Evolutionary conservation across 2,888 invertebrate genomes (phyloP), one percentile per base, ranked within the genome.

Genomic region (Eupelmus urozonus): DNA sequence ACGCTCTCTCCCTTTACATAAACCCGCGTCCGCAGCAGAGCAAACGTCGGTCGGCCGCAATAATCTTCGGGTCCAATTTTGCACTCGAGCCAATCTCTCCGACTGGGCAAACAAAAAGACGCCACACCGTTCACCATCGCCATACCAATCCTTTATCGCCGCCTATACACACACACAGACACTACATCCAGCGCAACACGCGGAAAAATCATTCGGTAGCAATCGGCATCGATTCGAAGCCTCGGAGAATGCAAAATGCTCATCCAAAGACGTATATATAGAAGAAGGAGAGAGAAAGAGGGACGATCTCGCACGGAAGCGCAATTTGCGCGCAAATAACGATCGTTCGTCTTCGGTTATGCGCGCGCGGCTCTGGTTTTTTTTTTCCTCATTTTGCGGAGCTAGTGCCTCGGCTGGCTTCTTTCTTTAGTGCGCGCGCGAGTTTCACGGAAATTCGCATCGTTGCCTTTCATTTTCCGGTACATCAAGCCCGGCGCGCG

Each of bases 11-110:
- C 27, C 23, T 53, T 53, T n/a, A n/a, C n/a, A 53, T 63, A 18
- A 40, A 55, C 25, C 87, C 87, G 27, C n/a, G 18, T 9, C 34
- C 16, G 40, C 34, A 11, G 83, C 85, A 87, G 87, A 88, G 85
- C 88, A 88, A 89, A 89, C 87, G 85, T 87, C 83, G 87, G 87
- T 86, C 86, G 85, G 87, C 88, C 88, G 86, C 88, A 89, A 87
- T 62, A 79, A 79, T 88, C 88, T 88, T 87, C 87, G 85, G 84
- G 49, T 62, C 85, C 88, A 88, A 88, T 88, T 89, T 87, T 83
- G 84, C 85, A 0, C 82, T 2, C 9, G 83, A 69, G 82, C 83
- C 84, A 84, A 11, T n/a, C 82, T 85, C 60, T 88, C 87, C 86
- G 81, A 80, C 84, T 88, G 88, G 86, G 82, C 87, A 89, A 89